Evolutionary conservation across 2,797 vertebrate genomes (phyloP).

Genomic region (Trichosurus vulpecula): DNA sequence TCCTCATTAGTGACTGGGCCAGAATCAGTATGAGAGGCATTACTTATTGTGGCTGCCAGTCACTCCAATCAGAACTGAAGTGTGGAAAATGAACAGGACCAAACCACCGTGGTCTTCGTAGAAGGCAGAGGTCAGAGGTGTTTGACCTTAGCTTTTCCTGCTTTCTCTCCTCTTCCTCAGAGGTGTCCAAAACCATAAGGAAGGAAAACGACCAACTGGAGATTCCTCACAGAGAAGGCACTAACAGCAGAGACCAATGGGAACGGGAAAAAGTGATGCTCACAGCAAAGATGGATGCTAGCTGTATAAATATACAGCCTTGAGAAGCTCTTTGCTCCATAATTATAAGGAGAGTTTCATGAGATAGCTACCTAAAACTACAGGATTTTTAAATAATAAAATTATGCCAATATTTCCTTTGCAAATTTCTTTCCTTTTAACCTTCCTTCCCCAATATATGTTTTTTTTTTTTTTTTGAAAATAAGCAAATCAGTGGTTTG

Average conservation of each 20-base stretch:
- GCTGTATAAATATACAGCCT: neutral
- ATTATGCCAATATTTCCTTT: neutral
- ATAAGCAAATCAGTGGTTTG: neutral
- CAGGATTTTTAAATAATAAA: neutral
- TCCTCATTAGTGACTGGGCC: neutral
- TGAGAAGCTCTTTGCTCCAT: neutral
- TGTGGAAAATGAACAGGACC: conserved; percentile 2
- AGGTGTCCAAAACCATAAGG: neutral
- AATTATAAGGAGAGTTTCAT: neutral
- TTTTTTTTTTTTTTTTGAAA: too few species aligned
- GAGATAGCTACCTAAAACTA: neutral
- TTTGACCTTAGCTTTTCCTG: neutral
- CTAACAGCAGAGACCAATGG: neutral
- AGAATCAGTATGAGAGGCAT: neutral
- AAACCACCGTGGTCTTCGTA: neutral
- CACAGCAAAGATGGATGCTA: neutral
- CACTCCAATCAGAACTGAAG: neutral
- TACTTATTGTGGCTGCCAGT: neutral
- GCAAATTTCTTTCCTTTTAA: neutral
- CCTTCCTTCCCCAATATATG: neutral
- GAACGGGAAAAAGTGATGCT: neutral
- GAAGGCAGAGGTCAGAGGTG: conserved; percentile 4
- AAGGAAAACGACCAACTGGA: neutral
- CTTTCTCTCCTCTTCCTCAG: neutral
- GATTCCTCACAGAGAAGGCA: neutral